Conservation (phyloP, 2,113 vertebrate species). For the Phoxinus phoxinus region DNA sequence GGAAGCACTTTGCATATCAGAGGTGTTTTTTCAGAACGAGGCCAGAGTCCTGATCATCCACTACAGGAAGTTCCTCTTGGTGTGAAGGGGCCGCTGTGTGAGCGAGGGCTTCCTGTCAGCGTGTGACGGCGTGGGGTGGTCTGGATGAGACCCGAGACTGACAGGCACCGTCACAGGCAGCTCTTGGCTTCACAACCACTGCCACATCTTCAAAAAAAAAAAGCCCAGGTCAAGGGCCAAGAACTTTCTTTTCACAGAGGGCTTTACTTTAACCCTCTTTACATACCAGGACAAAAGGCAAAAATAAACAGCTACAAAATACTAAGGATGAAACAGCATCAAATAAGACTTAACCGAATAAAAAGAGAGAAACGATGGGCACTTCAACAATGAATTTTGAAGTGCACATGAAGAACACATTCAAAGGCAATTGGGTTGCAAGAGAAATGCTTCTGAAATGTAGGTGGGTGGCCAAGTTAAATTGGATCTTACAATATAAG, state of each 20-base stretch:
- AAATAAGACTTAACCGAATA: constrained; percentile 19
- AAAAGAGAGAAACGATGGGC: background rate
- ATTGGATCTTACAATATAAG: background rate
- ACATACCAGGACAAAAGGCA: constrained; percentile 2
- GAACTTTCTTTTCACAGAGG: constrained; percentile 10
- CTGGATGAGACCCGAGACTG: constrained; percentile 15
- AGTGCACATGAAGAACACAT: background rate
- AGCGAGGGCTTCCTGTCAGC: constrained; percentile 39
- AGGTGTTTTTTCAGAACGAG: constrained; percentile 18
- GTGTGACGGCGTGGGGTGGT: constrained; percentile 40
- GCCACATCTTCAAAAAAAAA: constrained; percentile 26
- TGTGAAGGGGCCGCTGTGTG: constrained; percentile 9
- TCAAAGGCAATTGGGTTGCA: background rate
- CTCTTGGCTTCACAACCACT: constrained; percentile 17
- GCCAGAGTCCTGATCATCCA: constrained; percentile 1
- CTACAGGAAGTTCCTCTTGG: constrained; percentile 43
- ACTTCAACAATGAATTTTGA: background rate
- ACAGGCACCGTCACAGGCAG: constrained; percentile 5
- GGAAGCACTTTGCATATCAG: constrained; percentile 36
- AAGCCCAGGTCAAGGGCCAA: constrained; percentile 21
- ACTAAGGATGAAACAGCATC: background rate
- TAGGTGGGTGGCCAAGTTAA: background rate
- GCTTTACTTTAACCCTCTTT: constrained; percentile 19
- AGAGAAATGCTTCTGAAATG: background rate
- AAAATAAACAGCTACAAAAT: background rate